Evolutionary conservation across 2,888 invertebrate species (phyloP), one percentile per base, ranked within the genome.

Genomic region (Drosophila niveifrons): DNA sequence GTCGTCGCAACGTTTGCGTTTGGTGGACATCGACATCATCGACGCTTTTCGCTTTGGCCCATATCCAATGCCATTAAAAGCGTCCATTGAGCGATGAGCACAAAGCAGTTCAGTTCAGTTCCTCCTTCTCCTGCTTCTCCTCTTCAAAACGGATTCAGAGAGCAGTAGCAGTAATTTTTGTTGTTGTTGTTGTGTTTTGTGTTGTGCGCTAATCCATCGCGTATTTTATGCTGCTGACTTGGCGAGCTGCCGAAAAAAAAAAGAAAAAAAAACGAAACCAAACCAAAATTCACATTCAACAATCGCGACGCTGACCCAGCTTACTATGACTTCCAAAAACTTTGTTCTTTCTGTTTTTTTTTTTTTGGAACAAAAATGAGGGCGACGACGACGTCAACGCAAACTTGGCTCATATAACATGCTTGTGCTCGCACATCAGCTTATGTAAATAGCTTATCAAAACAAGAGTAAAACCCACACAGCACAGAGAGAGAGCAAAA

Each of bases 1-100:
- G 23, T 36, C 36, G 36, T n/a, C 36, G 4, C 36, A 23, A 23
- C 23, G 23, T 4, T 36, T 47, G 53, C 44, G 41, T 41, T 72
- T 72, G 53, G 7, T 70, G 79, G 79, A 72, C 78, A 79, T 75
- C 82, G 79, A 72, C 78, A 79, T 75, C 82, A 79, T 71, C n/a
- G 70, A 64, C 66, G 64, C 65, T 69, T 52, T 52, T 11, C n/a
- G 68, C 64, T 23, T 23, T 59, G 79, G 63, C 76, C 72, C 82
- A 85, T 82, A 85, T 80, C 75, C 88, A 80, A 80, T 82, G 88
- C 86, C 88, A 83, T 88, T 88, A 88, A 83, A 78, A 78, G 80
- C 80, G 70, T 51, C 85, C 76, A 83, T 78, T 75, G 86, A 79
- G 80, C 80, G 69, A 61, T 66, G 67, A 65, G 66, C 46, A 85